Base-by-base conservation (phyloP, 2,888 invertebrate species). In the Pandemis heparana region DNA sequence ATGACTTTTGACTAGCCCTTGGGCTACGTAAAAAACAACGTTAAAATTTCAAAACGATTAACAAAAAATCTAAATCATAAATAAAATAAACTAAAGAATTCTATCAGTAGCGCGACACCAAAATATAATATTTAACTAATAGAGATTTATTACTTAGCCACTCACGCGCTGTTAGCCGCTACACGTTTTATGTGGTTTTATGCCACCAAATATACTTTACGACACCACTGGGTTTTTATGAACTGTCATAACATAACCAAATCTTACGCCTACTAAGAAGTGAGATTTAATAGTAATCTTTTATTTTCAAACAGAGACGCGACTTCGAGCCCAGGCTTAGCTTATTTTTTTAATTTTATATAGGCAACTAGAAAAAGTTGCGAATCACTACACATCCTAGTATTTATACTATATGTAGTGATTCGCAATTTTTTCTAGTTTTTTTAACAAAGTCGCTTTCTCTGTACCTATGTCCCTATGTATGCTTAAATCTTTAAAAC, bases 101-200 rank as follows among this genome's bases (percentile, higher is more conserved):
- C 46, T 67, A 73, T 56, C 72, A 68, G 72, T 68, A 73, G 72
- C 63, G 46, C 39, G 62, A 53, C 43, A 32, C 23, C 23, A 32
- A 23, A 39, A 68, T 8, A 48, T 48, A 68, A 62, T 60, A 62
- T 62, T 53, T 67, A 62, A 63, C 56, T 56, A 32, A 62, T 38
- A 43, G 16, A 43, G 71, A 68, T 73, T 73, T 73, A 73, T 56
- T 56, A n/a, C 46, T 8, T 18, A 53, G 68, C 67, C 63, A 59
- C 72, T 68, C 62, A 68, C 56, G 72, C 67, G 56, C 43, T 9
- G 14, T 18, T 53, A 32, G 56, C 32, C 14, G 14, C 18, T 53
- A 32, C 16, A 48, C 32, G 51, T 53, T 67, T 72, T 72, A 72
- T 68, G n/a, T n/a, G 16, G 51, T 53, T 67, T 72, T 39, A 63